Evolutionary conservation across 2,888 invertebrate species (phyloP).

Genomic region (Sphaerophoria rueppellii): DNA sequence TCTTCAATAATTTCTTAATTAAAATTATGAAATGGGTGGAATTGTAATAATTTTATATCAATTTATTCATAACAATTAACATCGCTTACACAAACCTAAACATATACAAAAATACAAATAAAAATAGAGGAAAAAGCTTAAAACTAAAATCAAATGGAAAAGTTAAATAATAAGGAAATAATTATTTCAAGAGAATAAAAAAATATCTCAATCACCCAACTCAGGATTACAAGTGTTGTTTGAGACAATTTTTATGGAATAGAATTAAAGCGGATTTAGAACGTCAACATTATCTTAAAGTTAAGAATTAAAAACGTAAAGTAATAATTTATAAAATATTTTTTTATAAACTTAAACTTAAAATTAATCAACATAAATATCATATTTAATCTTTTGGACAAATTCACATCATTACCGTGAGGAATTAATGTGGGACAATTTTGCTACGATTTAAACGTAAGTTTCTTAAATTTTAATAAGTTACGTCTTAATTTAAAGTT

Average conservation of each 20-base stretch:
- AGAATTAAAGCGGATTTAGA: slow-evolving; percentile 37
- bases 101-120: too few species aligned
- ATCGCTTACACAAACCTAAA: too few species aligned
- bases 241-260: slow-evolving; percentile 45
- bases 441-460: too few species aligned
- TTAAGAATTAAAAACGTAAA: background rate
- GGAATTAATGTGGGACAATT: too few species aligned
- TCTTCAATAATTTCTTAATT: background rate
- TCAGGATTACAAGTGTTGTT: slow-evolving; percentile 72
- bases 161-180: background rate
- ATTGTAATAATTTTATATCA: slow-evolving; percentile 1
- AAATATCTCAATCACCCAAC: slow-evolving; percentile 64
- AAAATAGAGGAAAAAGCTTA: background rate
- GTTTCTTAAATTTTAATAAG: too few species aligned
- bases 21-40: slow-evolving; percentile 1
- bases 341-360: slow-evolving; percentile 18
- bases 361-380: background rate
- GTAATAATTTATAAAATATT: slow-evolving; percentile 8
- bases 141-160: slow-evolving; percentile 44
- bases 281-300: slow-evolving; percentile 12
- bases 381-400: too few species aligned
- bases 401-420: too few species aligned
- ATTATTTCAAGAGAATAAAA: slow-evolving; percentile 1
- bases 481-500: too few species aligned
- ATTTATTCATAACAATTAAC: slow-evolving; percentile 4